Conservation (phyloP, 2,888 invertebrate genomes). For the Griposia aprilina region DNA sequence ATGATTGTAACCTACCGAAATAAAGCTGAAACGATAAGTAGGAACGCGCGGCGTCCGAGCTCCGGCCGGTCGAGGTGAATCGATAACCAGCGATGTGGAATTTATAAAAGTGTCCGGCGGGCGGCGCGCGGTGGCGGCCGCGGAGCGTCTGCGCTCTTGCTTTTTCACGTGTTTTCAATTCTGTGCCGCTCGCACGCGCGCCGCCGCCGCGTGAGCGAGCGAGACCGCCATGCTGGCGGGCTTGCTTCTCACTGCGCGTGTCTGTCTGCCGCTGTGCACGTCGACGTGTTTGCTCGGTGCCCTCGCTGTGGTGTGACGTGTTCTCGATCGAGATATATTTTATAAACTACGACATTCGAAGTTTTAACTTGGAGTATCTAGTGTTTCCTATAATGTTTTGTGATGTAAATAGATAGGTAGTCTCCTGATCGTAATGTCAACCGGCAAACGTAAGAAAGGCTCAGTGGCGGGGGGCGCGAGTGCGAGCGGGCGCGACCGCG, state of each 20-base stretch:
- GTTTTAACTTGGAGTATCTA: conserved; percentile 2
- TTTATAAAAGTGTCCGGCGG: conserved; percentile 75
- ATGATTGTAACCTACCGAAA: conserved; percentile 22
- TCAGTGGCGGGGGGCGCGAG: conserved; percentile 13
- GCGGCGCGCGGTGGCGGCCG: conserved; percentile 58
- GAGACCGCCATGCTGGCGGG: conserved; percentile 76
- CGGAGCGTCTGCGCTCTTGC: conserved; percentile 87
- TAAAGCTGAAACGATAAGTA: conserved; percentile 47
- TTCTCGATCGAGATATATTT: conserved; percentile 55
- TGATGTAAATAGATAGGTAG: conserved; percentile 6
- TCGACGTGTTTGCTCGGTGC: conserved; percentile 78
- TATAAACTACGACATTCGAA: conserved; percentile 18
- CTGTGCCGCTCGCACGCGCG: conserved; percentile 67
- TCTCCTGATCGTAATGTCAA: conserved; percentile 37
- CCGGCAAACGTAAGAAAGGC: conserved; percentile 53
- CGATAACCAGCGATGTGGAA: conserved; percentile 79
- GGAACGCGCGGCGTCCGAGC: conserved; percentile 8
- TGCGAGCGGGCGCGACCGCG: conserved; percentile 31
- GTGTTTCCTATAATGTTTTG: conserved; percentile 12
- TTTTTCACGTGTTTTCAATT: conserved; percentile 79
- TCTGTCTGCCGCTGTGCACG: conserved; percentile 86
- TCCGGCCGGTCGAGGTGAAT: conserved; percentile 70
- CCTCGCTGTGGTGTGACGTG: conserved; percentile 77
- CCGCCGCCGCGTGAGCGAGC: conserved; percentile 68
- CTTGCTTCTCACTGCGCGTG: conserved; percentile 85